A percentile compares a stretch with the other conserved stretches of the same genome.
Evolutionary conservation across 1,140 invertebrate species (phyloP).

Genomic region (Conopomorpha cramerella): DNA sequence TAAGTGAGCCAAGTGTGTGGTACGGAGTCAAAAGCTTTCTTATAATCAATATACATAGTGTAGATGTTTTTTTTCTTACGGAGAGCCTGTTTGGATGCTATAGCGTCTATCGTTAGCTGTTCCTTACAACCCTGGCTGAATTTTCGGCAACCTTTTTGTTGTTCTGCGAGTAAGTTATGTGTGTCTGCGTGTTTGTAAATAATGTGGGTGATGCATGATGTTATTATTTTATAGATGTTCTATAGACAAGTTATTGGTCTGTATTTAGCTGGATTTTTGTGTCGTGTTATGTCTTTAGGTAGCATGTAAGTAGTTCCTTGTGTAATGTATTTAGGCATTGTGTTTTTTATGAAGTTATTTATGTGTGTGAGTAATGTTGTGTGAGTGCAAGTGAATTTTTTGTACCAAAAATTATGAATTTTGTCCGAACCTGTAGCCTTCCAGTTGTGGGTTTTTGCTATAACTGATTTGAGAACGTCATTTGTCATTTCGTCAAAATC

Average conservation of each 20-base stretch:
- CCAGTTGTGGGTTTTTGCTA: constrained; percentile 2
- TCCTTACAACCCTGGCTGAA: too few species aligned
- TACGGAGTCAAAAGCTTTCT: constrained; percentile 1
- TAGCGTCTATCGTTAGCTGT: constrained; percentile 5
- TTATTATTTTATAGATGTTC: constrained; percentile 2
- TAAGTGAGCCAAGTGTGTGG: constrained; percentile 1
- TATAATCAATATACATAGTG: constrained; percentile 1
- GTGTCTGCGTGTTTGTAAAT: background rate
- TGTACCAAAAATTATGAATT: too few species aligned
- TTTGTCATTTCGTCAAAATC: background rate
- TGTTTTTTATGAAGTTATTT: constrained; percentile 1
- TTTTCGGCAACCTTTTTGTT: constrained; percentile 4
- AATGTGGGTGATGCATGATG: background rate
- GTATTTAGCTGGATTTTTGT: constrained; percentile 3
- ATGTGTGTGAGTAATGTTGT: background rate
- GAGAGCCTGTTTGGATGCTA: constrained; percentile 1
- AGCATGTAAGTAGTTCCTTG: constrained; percentile 4
- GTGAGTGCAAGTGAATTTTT: too few species aligned
- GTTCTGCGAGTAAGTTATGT: constrained; percentile 2
- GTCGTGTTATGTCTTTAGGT: constrained; percentile 2
- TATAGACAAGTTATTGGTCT: constrained; percentile 3
- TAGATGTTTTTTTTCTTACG: constrained; percentile 5
- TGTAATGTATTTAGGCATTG: constrained; percentile 1
- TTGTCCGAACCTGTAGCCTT: background rate
- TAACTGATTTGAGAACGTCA: background rate